Evolutionary conservation across 1,140 invertebrate species (phyloP).

Genomic region (Gonioctena quinquepunctata): DNA sequence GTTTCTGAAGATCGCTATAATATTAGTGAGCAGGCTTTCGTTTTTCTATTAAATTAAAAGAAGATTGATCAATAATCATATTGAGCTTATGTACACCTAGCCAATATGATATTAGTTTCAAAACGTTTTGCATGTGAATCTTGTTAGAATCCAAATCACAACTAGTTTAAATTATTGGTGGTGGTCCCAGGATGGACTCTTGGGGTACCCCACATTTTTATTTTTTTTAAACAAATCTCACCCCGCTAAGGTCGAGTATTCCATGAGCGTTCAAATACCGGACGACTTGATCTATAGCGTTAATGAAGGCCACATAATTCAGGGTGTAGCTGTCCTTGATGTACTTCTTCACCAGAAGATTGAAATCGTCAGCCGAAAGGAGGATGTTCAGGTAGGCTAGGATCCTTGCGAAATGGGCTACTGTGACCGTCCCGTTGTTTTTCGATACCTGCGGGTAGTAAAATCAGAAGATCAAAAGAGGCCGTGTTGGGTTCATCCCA

Average conservation of each 20-base stretch:
- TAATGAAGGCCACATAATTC: conserved; percentile 73
- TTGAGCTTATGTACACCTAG: too few species aligned
- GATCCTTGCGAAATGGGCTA: conserved; percentile 71
- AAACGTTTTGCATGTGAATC: too few species aligned
- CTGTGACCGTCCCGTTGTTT: conserved; percentile 70
- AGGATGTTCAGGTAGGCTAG: conserved; percentile 68
- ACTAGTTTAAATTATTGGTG: too few species aligned
- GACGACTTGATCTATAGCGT: conserved; percentile 58
- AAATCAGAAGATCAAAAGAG: not conserved
- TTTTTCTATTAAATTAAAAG: too few species aligned
- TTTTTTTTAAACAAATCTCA: conserved; percentile 43
- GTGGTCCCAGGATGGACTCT: too few species aligned
- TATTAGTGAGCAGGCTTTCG: too few species aligned
- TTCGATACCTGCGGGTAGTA: conserved; percentile 63
- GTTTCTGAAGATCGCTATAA: too few species aligned
- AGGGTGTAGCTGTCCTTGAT: conserved; percentile 71
- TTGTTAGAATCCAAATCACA: too few species aligned
- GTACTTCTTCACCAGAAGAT: conserved; percentile 69
- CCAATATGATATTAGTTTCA: too few species aligned
- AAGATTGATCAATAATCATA: too few species aligned
- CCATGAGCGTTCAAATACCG: conserved; percentile 63
- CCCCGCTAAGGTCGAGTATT: conserved; percentile 60
- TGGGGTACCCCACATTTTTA: too few species aligned
- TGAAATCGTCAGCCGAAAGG: conserved; percentile 67
- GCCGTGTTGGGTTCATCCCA: too few species aligned